Percentiles rank a stretch among this genome's conserved stretches.
phyloP scores from a whole-genome alignment of 2,888 invertebrate genomes.

The Thereva unica region DNA sequence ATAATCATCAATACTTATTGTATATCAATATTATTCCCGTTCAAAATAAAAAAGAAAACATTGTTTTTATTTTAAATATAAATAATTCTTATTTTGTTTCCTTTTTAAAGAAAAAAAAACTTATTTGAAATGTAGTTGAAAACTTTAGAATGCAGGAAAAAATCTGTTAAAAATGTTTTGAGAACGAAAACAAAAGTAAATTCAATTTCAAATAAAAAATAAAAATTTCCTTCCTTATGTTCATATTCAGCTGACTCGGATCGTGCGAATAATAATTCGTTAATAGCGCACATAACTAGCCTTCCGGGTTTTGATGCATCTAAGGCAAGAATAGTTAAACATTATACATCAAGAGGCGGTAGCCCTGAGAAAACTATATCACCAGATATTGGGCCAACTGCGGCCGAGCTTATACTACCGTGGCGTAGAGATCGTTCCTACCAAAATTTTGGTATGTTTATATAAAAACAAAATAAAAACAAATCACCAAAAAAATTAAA shows the following conservation, averaged over 20 bases:
- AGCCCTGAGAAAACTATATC: constrained; percentile 53
- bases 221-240: too few species aligned
- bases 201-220: too few species aligned
- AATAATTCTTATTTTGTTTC: too few species aligned
- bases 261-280: constrained; percentile 69
- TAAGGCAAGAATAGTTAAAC: constrained; percentile 72
- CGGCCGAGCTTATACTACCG: constrained; percentile 80
- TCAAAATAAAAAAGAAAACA: too few species aligned
- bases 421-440: constrained; percentile 80
- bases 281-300: constrained; percentile 71
- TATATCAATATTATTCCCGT: too few species aligned
- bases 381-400: constrained; percentile 69
- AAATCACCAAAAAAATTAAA: constrained; percentile 8
- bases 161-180: too few species aligned
- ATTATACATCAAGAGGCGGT: constrained; percentile 60
- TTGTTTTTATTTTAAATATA: too few species aligned
- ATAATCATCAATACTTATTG: too few species aligned
- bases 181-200: too few species aligned
- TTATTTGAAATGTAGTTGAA: too few species aligned
- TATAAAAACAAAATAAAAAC: constrained; percentile 13
- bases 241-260: constrained; percentile 55
- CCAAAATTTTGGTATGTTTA: constrained; percentile 70
- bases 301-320: constrained; percentile 71
- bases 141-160: too few species aligned
- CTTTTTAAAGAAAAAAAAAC: too few species aligned